Evolutionary conservation across 2,888 invertebrate species (phyloP).

Genomic region (Ectropis crepuscularia): DNA sequence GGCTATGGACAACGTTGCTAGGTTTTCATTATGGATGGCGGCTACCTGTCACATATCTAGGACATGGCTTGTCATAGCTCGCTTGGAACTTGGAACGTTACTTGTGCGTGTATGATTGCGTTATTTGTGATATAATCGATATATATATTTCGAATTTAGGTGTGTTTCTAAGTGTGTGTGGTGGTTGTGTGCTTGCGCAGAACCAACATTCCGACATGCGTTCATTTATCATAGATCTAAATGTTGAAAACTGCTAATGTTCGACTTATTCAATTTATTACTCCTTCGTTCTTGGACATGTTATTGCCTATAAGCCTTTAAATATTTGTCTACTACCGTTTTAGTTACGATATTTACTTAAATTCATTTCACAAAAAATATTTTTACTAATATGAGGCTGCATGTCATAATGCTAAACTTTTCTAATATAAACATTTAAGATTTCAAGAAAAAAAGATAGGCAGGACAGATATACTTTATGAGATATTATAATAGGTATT

Average conservation of each 20-base stretch:
- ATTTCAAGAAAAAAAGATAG: no score
- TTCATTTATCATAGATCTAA: constrained; percentile 33
- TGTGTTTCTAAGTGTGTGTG: constrained; percentile 46
- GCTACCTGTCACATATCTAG: constrained; percentile 77
- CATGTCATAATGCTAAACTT: no score
- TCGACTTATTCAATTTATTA: constrained; percentile 22
- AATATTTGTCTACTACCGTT: no score
- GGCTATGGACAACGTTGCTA: constrained; percentile 59
- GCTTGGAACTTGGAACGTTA: constrained; percentile 72
- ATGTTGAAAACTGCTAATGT: constrained; percentile 25
- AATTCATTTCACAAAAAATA: no score
- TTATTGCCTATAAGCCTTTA: not conserved
- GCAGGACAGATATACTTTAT: no score
- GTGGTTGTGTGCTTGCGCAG: constrained; percentile 41
- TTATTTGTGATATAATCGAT: constrained; percentile 76
- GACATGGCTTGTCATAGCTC: constrained; percentile 78
- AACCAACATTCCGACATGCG: constrained; percentile 28
- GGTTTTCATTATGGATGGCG: constrained; percentile 60
- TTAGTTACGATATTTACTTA: no score
- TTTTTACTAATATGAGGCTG: no score
- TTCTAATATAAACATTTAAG: no score
- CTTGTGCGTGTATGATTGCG: constrained; percentile 70
- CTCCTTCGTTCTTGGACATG: constrained; percentile 4
- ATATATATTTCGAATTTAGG: constrained; percentile 56
- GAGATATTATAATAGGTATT: no score